Evolutionary conservation across 1,140 invertebrate species (phyloP).

Genomic region (Papilio aristodemus): DNA sequence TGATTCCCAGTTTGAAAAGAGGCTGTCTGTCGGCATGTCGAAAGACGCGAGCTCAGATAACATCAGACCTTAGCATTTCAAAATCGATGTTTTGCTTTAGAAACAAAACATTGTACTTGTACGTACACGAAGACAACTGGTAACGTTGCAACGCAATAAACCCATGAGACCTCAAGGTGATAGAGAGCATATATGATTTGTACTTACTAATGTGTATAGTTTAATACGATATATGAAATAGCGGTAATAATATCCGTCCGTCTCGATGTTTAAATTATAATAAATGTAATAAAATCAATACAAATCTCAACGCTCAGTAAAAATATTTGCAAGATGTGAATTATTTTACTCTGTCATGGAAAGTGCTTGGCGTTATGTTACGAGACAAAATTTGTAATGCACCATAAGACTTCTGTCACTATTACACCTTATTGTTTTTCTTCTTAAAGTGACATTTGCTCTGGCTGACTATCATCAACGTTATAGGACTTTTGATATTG

Average conservation of each 20-base stretch:
- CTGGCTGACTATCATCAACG: too few relatives aligned
- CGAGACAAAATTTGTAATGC: too few relatives aligned
- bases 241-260: neutral
- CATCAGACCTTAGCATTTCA: conserved; percentile 32
- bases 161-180: conserved; percentile 21
- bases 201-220: conserved; percentile 19
- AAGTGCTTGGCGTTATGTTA: too few relatives aligned
- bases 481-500: too few relatives aligned
- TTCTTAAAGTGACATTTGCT: too few relatives aligned
- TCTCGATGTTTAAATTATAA: neutral
- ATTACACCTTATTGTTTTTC: too few relatives aligned
- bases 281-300: too few relatives aligned
- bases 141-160: conserved; percentile 16
- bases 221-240: neutral
- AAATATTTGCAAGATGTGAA: too few relatives aligned
- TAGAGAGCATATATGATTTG: conserved; percentile 19
- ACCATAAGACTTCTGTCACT: too few relatives aligned
- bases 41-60: conserved; percentile 17
- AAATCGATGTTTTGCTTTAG: conserved; percentile 31
- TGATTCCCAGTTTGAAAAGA: conserved; percentile 24
- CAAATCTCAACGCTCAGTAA: too few relatives aligned
- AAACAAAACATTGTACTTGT: conserved; percentile 24
- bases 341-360: too few relatives aligned
- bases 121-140: conserved; percentile 5
- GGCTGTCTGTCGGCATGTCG: conserved; percentile 19